Evolutionary conservation across 1,140 invertebrate species (phyloP), one percentile per base, ranked within the genome.

Genomic region (Chrysoperla carnea): DNA sequence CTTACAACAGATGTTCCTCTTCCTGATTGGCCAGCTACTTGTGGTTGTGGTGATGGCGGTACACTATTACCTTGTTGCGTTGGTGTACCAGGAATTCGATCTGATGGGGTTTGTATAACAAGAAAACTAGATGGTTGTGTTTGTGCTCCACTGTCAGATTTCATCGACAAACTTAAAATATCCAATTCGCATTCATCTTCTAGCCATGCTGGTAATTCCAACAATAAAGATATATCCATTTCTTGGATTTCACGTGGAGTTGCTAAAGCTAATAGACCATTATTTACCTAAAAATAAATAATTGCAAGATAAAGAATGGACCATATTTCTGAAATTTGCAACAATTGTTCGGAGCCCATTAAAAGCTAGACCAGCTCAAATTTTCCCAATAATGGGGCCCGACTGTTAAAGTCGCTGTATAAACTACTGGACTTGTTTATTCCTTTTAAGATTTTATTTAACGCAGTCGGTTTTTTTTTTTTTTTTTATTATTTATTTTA

Each of bases 211-310:
- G 88, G 87, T 28, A 89, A 78, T 55, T 92, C 84, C 29, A 94
- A 64, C 27, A 98, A 64, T 27, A 91, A 60, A 1, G 87, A 83
- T 48, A 99, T 91, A 63, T 98, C 91, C 68, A 99, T 81, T 66
- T 99, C 94, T 64, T 98, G 90, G 9, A 99, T 78, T 67, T 99
- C 94, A 44, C 92, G 78, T 1, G 89, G 89, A 45, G 92, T 98
- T 9, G 92, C 85, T 47, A 99, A 66, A 6, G 91, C 85, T 50
- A 99, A 76, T 43, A 86, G 66, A 29, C 79, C 84, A 44, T 73
- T 67, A 51, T 79, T 81, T n/a, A 81, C 77, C 83, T 90, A 52
- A 8, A 57, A 52, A 35, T 37, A 33, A n/a, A 12, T 33, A 33
- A 33, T 12, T 11, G 11, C 6, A 31, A 31, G 11, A 31, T 31